phyloP scores from a whole-genome alignment of 2,797 vertebrate species.

The Sebastes matsubarae region DNA sequence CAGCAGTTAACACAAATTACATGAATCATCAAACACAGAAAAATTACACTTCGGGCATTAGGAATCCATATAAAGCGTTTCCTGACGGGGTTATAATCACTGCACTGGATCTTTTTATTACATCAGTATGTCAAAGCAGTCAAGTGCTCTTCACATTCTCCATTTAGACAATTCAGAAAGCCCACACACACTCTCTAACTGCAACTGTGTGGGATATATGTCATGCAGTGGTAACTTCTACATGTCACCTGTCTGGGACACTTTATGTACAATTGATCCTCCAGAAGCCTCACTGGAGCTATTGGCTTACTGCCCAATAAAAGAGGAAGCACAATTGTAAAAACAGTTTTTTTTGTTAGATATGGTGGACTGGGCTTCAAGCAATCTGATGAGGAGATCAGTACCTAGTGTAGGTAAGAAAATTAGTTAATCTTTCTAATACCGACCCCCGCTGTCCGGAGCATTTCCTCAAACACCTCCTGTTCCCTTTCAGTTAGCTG shows the following conservation, averaged over 20 bases:
- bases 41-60: conserved; percentile 34
- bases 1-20: conserved; percentile 51
- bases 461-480: conserved; percentile 26
- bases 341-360: not conserved
- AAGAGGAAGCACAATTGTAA: not conserved
- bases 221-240: not conserved
- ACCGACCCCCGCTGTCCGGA: conserved; percentile 1
- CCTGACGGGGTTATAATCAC: conserved; percentile 37
- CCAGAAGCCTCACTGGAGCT: not conserved
- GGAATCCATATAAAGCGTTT: conserved; percentile 45
- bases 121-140: conserved; percentile 30
- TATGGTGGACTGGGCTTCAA: not conserved
- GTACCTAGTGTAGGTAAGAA: conserved; percentile 9
- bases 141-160: conserved; percentile 35
- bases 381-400: not conserved
- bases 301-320: not conserved
- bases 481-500: conserved; percentile 12
- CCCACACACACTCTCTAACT: conserved; percentile 15
- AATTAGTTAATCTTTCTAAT: conserved; percentile 11
- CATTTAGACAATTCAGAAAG: conserved; percentile 23
- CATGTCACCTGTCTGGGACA: conserved; percentile 19
- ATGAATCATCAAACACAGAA: conserved; percentile 55
- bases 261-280: not conserved
- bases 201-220: conserved; percentile 12
- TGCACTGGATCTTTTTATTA: conserved; percentile 31